Conservation (phyloP, 2,797 vertebrate genomes). For the Nothura maculosa region DNA sequence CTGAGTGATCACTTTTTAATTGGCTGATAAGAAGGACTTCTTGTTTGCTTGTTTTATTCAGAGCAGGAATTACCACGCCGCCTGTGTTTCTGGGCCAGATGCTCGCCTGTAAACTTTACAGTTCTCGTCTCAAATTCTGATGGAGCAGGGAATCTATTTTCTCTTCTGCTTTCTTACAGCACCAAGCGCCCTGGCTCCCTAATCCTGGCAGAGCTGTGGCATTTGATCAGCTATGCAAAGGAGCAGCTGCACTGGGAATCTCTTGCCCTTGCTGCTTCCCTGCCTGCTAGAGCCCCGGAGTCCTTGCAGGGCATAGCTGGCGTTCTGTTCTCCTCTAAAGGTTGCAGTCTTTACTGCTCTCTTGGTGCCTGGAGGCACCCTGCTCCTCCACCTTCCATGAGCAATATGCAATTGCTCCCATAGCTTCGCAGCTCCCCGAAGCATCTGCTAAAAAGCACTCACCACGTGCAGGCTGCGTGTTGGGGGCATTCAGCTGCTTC, state of each 20-base stretch:
- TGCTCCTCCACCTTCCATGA: not conserved
- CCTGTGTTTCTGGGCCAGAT: not conserved
- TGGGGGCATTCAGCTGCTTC: not conserved
- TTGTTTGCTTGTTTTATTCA: not conserved
- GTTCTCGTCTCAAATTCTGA: not conserved
- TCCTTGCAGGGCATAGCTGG: not conserved
- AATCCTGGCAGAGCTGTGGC: not conserved
- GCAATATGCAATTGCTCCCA: not conserved
- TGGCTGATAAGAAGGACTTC: not conserved
- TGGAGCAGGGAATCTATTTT: not conserved
- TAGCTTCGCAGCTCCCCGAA: not conserved
- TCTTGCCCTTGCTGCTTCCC: not conserved
- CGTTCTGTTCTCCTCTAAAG: not conserved
- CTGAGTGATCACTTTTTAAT: not conserved
- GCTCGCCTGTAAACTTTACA: not conserved
- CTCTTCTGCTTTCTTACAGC: not conserved
- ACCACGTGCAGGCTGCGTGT: rapidly evolving
- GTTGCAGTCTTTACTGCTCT: not conserved
- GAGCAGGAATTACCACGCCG: rapidly evolving
- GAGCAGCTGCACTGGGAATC: not conserved
- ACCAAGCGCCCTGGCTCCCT: not conserved
- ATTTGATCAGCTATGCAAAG: not conserved
- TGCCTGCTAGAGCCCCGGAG: not conserved
- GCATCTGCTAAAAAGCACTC: rapidly evolving
- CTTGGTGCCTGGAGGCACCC: not conserved